These are phyloP conservation scores for Notospermus geniculatus DNA, from an alignment of 1,140 invertebrate genomes.

Conservation along the genomic window DNA sequence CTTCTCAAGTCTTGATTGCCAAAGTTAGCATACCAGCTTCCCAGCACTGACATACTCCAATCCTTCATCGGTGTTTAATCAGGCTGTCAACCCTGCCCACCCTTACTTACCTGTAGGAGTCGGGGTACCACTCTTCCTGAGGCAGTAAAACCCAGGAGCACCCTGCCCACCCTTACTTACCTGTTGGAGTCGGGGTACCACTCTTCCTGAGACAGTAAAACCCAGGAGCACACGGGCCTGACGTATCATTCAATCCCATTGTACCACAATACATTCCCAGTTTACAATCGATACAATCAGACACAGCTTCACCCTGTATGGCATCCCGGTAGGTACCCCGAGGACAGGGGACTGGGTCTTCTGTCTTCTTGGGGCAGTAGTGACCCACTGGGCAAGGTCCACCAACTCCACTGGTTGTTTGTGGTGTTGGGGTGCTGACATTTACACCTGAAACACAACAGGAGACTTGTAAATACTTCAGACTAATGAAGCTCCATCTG, in stretches of 20 bases:
- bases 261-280: conserved; percentile 44
- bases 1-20: too few relatives aligned
- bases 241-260: conserved; percentile 28
- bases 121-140: too few relatives aligned
- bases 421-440: conserved; percentile 38
- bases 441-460: conserved; percentile 42
- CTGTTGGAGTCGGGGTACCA: conserved; percentile 37
- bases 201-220: conserved; percentile 45
- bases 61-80: too few relatives aligned
- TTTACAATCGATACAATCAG: conserved; percentile 40
- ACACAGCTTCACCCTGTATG: conserved; percentile 17
- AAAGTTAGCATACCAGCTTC: too few relatives aligned
- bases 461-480: too few relatives aligned
- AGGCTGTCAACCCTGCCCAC: too few relatives aligned
- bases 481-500: too few relatives aligned
- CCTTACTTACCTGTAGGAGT: too few relatives aligned
- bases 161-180: too few relatives aligned
- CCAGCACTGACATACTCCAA: too few relatives aligned
- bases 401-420: conserved; percentile 40
- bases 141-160: too few relatives aligned
- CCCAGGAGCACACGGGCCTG: conserved; percentile 40
- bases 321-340: conserved; percentile 44
- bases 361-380: conserved; percentile 42
- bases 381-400: conserved; percentile 46
- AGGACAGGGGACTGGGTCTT: conserved; percentile 42